These are phyloP conservation scores for Sialis lutaria DNA, from an alignment of 2,888 invertebrate species.

Conservation along the genomic window DNA sequence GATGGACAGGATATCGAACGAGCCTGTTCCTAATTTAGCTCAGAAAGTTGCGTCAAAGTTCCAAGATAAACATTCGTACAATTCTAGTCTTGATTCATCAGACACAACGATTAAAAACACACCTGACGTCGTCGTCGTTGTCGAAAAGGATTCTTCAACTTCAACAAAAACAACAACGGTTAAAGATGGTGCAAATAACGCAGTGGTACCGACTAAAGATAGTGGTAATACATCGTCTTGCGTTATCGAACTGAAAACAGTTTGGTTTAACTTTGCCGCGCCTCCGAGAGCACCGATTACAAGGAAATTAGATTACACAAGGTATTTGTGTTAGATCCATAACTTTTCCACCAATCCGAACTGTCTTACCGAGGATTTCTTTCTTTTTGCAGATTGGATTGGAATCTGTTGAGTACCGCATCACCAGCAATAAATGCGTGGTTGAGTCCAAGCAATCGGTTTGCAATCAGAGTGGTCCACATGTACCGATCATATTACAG, in stretches of 20 bases:
- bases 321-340: constrained; percentile 27
- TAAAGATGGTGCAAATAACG: constrained; percentile 12
- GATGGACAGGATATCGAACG: constrained; percentile 12
- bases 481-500: constrained; percentile 65
- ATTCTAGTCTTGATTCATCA: constrained; percentile 3
- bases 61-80: not conserved
- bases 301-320: constrained; percentile 83
- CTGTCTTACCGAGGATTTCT: not conserved
- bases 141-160: constrained; percentile 5
- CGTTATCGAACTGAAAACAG: constrained; percentile 71
- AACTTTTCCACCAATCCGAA: not conserved
- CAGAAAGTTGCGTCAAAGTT: not conserved
- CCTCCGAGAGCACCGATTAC: constrained; percentile 90
- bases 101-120: constrained; percentile 4
- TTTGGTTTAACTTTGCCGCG: constrained; percentile 97
- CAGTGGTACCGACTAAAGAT: constrained; percentile 30
- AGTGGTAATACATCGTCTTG: constrained; percentile 71
- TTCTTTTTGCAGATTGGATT: constrained; percentile 58
- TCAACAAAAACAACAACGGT: constrained; percentile 11
- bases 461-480: constrained; percentile 69
- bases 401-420: constrained; percentile 90
- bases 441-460: constrained; percentile 89
- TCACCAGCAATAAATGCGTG: constrained; percentile 95
- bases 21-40: not conserved
- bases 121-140: constrained; percentile 1